Percentiles rank a stretch among this genome's conserved stretches.
Conservation (phyloP, 35 echinoderm and acorn worm genomes). For the Holothuria glaberrima region DNA sequence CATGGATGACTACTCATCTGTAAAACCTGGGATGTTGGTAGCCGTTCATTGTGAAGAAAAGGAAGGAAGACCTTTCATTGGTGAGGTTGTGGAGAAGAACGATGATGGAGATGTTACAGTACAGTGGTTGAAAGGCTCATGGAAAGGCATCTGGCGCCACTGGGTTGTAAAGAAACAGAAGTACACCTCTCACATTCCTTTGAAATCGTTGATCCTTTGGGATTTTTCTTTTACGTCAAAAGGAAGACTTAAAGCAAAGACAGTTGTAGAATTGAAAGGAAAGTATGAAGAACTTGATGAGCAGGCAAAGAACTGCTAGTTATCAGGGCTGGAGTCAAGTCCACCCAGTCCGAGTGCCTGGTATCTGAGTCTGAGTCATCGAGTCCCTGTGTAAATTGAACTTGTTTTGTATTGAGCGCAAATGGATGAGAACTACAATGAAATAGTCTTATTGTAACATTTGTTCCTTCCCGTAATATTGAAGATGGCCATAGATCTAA, state of each 20-base stretch:
- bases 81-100: neutral
- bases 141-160: conserved; percentile 28
- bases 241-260: conserved; percentile 23
- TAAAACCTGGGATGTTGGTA: conserved; percentile 16
- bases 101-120: neutral
- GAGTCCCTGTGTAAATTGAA: no score
- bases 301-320: neutral
- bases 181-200: conserved; percentile 20
- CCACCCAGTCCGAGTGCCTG: no score
- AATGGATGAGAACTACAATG: neutral
- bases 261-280: conserved; percentile 7
- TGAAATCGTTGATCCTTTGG: conserved; percentile 28
- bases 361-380: no score
- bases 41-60: conserved; percentile 19
- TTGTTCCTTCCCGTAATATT: neutral
- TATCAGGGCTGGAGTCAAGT: neutral
- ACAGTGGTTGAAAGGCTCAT: neutral
- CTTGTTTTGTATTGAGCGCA: no score
- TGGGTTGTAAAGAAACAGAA: neutral
- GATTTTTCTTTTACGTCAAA: conserved; percentile 27
- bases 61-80: conserved; percentile 19
- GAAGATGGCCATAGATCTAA: no score
- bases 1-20: conserved; percentile 7
- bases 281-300: conserved; percentile 28
- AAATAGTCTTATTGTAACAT: neutral